A percentile compares a stretch with the other conserved stretches of the same genome.
Evolutionary conservation across 2,113 vertebrate genomes (phyloP).

Genomic region (Paraplagusia blochii): DNA sequence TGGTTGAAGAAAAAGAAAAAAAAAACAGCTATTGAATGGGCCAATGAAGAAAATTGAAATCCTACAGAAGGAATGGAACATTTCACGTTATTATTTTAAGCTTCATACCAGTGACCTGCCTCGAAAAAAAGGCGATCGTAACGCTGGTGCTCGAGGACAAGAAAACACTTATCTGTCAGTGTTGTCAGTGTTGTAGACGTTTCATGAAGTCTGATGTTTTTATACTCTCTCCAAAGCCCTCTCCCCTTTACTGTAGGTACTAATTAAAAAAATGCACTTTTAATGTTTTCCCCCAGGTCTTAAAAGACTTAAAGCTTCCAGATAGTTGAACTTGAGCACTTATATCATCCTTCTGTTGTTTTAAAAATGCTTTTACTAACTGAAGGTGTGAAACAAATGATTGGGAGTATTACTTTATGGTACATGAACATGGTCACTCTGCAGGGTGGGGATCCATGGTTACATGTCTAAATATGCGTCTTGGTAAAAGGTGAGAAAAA

Average conservation of each 20-base stretch:
- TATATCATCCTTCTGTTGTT: constrained; percentile 62
- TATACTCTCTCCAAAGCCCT: constrained; percentile 8
- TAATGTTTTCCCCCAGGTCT: constrained; percentile 63
- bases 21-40: constrained; percentile 9
- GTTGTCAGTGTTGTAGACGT: constrained; percentile 51
- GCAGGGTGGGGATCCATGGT: constrained; percentile 30
- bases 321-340: constrained; percentile 71
- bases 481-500: constrained; percentile 21
- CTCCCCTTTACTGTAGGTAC: constrained; percentile 42
- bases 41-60: constrained; percentile 35
- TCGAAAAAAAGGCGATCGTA: constrained; percentile 34
- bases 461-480: constrained; percentile 22
- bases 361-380: constrained; percentile 52
- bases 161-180: constrained; percentile 48
- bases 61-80: constrained; percentile 1
- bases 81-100: constrained; percentile 24
- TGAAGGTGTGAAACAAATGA: constrained; percentile 48
- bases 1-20: constrained; percentile 23
- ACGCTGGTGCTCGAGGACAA: constrained; percentile 37
- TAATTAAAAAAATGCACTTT: constrained; percentile 74
- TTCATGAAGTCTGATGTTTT: constrained; percentile 35
- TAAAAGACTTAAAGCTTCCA: constrained; percentile 65
- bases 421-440: constrained; percentile 37
- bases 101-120: constrained; percentile 23
- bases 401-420: constrained; percentile 34